Base-by-base conservation (phyloP, 2,113 vertebrate genomes). In the Oenanthe oenanthe region DNA sequence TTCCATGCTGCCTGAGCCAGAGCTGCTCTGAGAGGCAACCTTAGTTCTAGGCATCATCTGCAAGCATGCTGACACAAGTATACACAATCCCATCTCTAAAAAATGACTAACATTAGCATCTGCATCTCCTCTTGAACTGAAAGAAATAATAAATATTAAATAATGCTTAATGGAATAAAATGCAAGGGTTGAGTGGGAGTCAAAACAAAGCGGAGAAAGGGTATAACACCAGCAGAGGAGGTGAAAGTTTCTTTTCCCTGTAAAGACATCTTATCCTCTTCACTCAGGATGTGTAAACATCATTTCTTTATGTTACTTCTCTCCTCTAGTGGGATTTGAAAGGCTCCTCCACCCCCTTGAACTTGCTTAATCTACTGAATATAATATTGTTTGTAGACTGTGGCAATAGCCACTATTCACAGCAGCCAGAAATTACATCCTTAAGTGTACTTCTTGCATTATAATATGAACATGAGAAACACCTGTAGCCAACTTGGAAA, bases 1-100 rank as follows among this genome's bases (percentile, higher is more conserved):
- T 97, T 97, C 96, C 96, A 97, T 95, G 56, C 88, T 45, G 92
- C 82, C 95, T 96, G 96, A 95, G 75, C 96, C 94, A 95, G 96
- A 97, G 95, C 74, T 2, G 9, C 95, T 96, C 91, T 72, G 93
- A 96, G 97, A 97, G 95, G 92, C 95, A 96, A 87, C 95, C 89
- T 94, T 73, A 95, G 94, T 95, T 95, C 97, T 94, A 91, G 56
- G 68, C 77, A 85, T 91, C 51, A 43, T 80, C 73, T 93, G 54
- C 74, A 91, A 90, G 89, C 77, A 79, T 54, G 75, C 57, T 80
- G 50, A 95, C 58, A 92, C 53, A 73, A 92, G 32, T 68, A 60
- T 51, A 66, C 40, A 91, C 62, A 78, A 84, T 40, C 43, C 15
- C 86, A 43, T 47, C 73, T 76, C 56, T 82, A 43, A 76, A 95